Base-by-base conservation (phyloP, 2,888 invertebrate species). In the Aplocera efformata region DNA sequence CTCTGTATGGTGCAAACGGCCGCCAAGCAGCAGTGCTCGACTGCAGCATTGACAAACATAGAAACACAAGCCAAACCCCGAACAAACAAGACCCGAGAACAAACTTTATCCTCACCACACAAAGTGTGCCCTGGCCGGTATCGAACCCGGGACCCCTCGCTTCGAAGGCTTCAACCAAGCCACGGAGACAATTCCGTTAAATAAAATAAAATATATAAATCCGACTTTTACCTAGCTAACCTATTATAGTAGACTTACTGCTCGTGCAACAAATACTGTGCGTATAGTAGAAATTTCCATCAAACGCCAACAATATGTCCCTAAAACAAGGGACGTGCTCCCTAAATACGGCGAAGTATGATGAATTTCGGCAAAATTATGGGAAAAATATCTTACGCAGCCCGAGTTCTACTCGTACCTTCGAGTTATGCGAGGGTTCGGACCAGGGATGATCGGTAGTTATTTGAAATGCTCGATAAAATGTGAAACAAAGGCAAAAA, bases 281-380 rank as follows among this genome's bases (percentile, higher is more conserved):
- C 6, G 17, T n/a, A 7, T 4, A 6, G 26, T 7, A 2, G 10
- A 11, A 37, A 35, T 24, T 26, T 23, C 29, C 29, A 30, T 45
- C 32, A 45, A 17, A 17, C 13, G 13, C 13, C 13, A 5, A 5
- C 13, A 17, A 5, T 17, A 17, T 17, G 13, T 17, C 13, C 13
- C 13, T 5, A 17, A 17, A 3, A 17, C 13, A 17, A 17, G 28
- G 32, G 29, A 11, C 32, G 33, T 27, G 40, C 29, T 21, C 32
- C 29, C 32, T 29, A 45, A 36, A 32, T 40, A 45, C 30, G 30
- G 36, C 29, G 7, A 45, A 36, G 40, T 40, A 45, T 40, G 45
- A 45, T 45, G 45, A 45, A 36, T 45, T 45, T 44, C 31, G 37
- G 29, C 20, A 31, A 44, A 44, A 28, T 44, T 34, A 34, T 20